These are phyloP conservation scores for Sinhomidia bicolor DNA, from an alignment of 2,888 invertebrate genomes.

Conservation along the genomic window DNA sequence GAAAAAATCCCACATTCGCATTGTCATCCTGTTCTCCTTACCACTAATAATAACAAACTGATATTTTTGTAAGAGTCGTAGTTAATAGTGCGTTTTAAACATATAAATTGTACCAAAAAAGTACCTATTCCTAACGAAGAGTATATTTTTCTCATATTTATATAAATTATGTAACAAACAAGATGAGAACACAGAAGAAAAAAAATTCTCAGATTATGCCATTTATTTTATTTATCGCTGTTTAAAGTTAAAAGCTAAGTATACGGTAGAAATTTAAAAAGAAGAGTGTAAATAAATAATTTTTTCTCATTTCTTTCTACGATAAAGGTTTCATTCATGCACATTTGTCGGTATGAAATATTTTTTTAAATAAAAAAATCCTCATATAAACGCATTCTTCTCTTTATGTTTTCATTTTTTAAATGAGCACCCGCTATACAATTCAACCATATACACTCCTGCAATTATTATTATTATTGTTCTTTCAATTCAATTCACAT, in stretches of 20 bases:
- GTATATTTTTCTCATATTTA: neutral
- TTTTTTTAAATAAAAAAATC: neutral
- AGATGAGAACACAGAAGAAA: constrained; percentile 44
- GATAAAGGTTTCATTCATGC: constrained; percentile 1
- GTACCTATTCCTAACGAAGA: neutral
- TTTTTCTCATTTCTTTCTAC: neutral
- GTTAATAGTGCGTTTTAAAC: constrained; percentile 18
- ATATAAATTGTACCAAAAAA: too few species aligned
- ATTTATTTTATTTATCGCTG: neutral
- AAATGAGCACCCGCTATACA: constrained; percentile 40
- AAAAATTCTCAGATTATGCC: neutral
- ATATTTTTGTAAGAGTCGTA: neutral
- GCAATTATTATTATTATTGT: neutral
- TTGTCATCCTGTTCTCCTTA: constrained; percentile 7
- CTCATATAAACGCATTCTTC: neutral
- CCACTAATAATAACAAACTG: neutral
- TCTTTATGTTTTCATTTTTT: constrained; percentile 2
- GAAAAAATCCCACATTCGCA: neutral
- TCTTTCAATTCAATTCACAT: too few species aligned
- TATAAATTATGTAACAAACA: constrained; percentile 42
- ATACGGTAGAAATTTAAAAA: constrained; percentile 32
- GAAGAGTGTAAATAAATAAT: constrained; percentile 4
- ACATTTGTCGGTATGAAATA: constrained; percentile 16
- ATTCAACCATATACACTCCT: neutral
- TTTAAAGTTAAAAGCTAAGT: constrained; percentile 18